Conservation (phyloP, 2,797 vertebrate genomes). For the Myotis findleyi region DNA sequence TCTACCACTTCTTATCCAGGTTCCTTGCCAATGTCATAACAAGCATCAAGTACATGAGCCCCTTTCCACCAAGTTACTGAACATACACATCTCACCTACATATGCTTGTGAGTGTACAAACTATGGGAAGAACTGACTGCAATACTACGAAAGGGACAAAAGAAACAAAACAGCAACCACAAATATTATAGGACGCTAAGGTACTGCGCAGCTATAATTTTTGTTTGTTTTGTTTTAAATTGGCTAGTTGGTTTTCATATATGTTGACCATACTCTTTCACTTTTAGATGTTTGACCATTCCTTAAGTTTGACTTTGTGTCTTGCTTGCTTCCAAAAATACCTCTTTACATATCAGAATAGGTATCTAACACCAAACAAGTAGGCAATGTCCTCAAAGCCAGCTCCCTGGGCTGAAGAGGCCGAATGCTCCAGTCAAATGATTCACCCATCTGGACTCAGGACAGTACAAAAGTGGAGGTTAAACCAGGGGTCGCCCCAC, state of each 20-base stretch:
- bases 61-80: neutral
- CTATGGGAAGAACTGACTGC: neutral
- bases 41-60: neutral
- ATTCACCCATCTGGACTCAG: neutral
- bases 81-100: neutral
- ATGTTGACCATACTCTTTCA: neutral
- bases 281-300: neutral
- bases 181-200: neutral
- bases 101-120: neutral
- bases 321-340: neutral
- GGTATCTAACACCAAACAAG: neutral
- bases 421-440: neutral
- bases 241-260: slow-evolving; percentile 3
- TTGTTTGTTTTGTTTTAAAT: slow-evolving; percentile 31
- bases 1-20: neutral
- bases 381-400: neutral
- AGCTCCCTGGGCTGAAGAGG: neutral
- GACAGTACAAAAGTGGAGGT: slow-evolving; percentile 34
- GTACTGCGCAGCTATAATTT: neutral
- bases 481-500: neutral
- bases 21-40: neutral
- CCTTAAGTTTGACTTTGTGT: neutral
- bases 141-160: neutral
- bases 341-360: neutral
- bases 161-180: neutral